Evolutionary conservation across 2,888 invertebrate species (phyloP), one percentile per base, ranked within the genome.

Genomic region (Acleris emargana): DNA sequence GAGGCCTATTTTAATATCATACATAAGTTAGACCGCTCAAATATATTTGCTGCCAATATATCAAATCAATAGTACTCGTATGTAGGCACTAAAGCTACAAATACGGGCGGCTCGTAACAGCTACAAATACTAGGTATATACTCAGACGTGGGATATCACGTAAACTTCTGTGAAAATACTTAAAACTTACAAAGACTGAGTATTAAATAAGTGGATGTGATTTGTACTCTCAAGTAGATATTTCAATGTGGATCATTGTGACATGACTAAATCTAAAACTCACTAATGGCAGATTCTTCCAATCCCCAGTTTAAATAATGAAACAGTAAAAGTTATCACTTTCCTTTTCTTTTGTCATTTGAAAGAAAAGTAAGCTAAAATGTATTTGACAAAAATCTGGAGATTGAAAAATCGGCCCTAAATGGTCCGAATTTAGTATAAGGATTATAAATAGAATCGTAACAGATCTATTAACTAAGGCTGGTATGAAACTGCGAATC

Each of bases 391-490:
- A 32, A 9, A 32, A 2, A 9, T 9, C 32, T 9, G 32, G 32
- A 9, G 32, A 9, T 32, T 32, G 32, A 32, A 32, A 32, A 32
- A 32, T 32, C 32, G 32, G 3, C 32, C 32, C 32, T 32, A 84
- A 84, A 86, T 89, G 89, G 88, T 89, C 89, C 89, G 76, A 86
- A 81, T 86, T 82, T 80, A 82, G 76, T 76, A 75, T 80, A 64
- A 61, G 79, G 81, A 77, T 73, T 76, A 75, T 78, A 79, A 68
- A 76, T 69, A 74, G 70, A 77, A 74, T 68, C 70, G 69, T 73
- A 72, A 72, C 38, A 38, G 38, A 38, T 38, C 38, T 38, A 1
- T 38, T 38, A 4, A 38, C 38, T 13, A 38, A 4, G 3, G 38
- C 38, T 38, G 1, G 32, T 11, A 11, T 9, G 3, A 32, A 32